Percentiles rank a stretch among this genome's conserved stretches.
These are phyloP conservation scores for Leptopilina myrica DNA, from an alignment of 2,888 invertebrate species.

Conservation along the genomic window DNA sequence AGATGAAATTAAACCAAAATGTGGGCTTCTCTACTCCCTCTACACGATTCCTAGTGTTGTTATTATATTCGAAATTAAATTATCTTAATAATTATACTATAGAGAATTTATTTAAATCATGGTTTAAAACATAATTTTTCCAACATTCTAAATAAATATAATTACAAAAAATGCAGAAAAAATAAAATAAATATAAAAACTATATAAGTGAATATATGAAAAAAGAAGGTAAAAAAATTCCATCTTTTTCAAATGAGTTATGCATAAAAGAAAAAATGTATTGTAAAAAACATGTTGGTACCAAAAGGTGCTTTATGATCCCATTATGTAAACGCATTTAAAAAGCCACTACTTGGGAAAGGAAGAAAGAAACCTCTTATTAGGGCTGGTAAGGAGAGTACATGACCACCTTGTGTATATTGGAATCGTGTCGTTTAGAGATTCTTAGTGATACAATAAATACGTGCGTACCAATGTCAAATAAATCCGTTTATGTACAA, in stretches of 20 bases:
- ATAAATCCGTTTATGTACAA: constrained; percentile 40
- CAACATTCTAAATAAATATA: too few relatives aligned
- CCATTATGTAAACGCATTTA: constrained; percentile 56
- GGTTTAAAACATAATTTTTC: too few relatives aligned
- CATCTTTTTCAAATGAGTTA: not conserved
- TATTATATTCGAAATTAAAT: too few relatives aligned
- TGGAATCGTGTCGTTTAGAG: constrained; percentile 39
- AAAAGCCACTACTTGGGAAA: constrained; percentile 33
- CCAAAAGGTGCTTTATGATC: constrained; percentile 55
- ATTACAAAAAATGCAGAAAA: too few relatives aligned
- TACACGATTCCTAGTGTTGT: too few relatives aligned
- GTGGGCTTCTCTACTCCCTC: too few relatives aligned
- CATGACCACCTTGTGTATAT: constrained; percentile 31
- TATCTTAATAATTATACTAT: too few relatives aligned
- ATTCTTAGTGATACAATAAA: constrained; percentile 40
- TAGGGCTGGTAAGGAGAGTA: constrained; percentile 32
- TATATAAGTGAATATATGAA: too few relatives aligned
- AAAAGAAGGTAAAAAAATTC: not conserved
- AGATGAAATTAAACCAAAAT: too few relatives aligned
- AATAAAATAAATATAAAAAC: too few relatives aligned
- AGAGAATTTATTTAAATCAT: too few relatives aligned
- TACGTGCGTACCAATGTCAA: constrained; percentile 41
- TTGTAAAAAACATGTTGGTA: not conserved
- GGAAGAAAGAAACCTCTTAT: constrained; percentile 29
- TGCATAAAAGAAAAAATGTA: constrained; percentile 10